A percentile compares a stretch with the other conserved stretches of the same genome.
Conservation (phyloP, 2,113 vertebrate genomes). For the Solea solea region DNA sequence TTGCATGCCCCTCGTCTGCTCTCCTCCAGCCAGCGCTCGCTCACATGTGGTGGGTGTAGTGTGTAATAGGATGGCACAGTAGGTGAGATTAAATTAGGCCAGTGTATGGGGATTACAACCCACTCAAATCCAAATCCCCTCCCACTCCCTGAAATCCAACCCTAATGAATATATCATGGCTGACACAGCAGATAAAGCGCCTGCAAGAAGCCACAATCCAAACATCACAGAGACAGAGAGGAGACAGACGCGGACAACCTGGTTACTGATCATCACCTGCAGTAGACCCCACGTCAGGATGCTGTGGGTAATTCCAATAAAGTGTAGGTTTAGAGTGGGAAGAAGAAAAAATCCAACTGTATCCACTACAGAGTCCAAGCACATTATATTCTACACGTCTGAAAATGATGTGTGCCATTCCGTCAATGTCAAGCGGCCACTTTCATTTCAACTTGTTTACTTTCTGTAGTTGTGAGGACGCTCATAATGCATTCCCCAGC, state of each 20-base stretch:
- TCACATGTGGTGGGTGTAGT: slow-evolving; percentile 64
- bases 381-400: neutral
- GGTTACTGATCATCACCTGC: slow-evolving; percentile 37
- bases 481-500: too few relatives aligned
- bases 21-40: slow-evolving; percentile 33
- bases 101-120: slow-evolving; percentile 81
- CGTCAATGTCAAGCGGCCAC: neutral
- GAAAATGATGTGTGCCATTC: neutral
- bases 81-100: slow-evolving; percentile 84
- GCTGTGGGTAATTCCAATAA: slow-evolving; percentile 39
- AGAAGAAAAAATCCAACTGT: slow-evolving; percentile 44
- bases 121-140: slow-evolving; percentile 78
- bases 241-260: slow-evolving; percentile 31
- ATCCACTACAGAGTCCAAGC: slow-evolving; percentile 36
- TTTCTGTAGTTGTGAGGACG: too few relatives aligned
- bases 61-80: slow-evolving; percentile 81
- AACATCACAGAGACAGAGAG: slow-evolving; percentile 41
- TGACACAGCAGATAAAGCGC: slow-evolving; percentile 72
- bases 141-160: slow-evolving; percentile 78
- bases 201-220: slow-evolving; percentile 51
- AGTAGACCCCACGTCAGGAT: slow-evolving; percentile 12
- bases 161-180: slow-evolving; percentile 82
- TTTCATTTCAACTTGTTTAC: neutral
- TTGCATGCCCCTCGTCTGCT: slow-evolving; percentile 25
- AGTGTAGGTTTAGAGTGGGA: slow-evolving; percentile 19